Evolutionary conservation across 2,888 invertebrate species (phyloP).

Genomic region (Ochlodes sylvanus): DNA sequence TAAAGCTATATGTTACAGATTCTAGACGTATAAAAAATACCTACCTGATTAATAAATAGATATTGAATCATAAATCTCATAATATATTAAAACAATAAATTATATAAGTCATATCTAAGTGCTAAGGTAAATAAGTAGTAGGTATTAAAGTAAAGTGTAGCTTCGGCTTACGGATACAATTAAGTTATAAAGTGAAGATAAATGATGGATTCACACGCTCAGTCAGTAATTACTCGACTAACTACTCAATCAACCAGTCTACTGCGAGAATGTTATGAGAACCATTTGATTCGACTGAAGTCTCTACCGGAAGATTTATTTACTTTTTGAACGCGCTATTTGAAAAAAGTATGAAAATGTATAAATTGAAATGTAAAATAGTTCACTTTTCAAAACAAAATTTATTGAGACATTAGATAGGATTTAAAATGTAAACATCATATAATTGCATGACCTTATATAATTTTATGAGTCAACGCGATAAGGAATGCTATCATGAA

Average conservation of each 20-base stretch:
- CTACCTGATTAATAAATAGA: too few species aligned
- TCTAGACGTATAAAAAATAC: too few species aligned
- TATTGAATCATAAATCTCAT: too few species aligned
- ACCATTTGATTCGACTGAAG: slow-evolving; percentile 13
- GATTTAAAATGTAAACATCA: too few species aligned
- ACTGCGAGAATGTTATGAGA: slow-evolving; percentile 24
- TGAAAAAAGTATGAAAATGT: too few species aligned
- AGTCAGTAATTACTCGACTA: slow-evolving; percentile 11
- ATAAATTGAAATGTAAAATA: too few species aligned
- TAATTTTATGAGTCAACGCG: slow-evolving; percentile 9
- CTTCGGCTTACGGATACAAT: slow-evolving; percentile 6
- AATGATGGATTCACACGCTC: slow-evolving; percentile 13
- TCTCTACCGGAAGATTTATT: not conserved
- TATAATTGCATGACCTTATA: not conserved
- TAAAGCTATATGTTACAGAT: too few species aligned
- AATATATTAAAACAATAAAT: too few species aligned
- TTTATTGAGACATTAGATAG: too few species aligned
- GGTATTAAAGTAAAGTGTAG: slow-evolving; percentile 1
- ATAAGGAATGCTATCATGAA: not conserved
- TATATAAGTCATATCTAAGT: not conserved
- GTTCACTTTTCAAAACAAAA: too few species aligned
- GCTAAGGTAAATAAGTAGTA: not conserved
- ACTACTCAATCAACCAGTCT: slow-evolving; percentile 22
- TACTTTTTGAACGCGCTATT: not conserved
- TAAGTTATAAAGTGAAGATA: slow-evolving; percentile 13